Evolutionary conservation across 53 echinoderm and acorn worm genomes (phyloP), one percentile per base, ranked within the genome.

Genomic region (Hippasteria phrygiana): DNA sequence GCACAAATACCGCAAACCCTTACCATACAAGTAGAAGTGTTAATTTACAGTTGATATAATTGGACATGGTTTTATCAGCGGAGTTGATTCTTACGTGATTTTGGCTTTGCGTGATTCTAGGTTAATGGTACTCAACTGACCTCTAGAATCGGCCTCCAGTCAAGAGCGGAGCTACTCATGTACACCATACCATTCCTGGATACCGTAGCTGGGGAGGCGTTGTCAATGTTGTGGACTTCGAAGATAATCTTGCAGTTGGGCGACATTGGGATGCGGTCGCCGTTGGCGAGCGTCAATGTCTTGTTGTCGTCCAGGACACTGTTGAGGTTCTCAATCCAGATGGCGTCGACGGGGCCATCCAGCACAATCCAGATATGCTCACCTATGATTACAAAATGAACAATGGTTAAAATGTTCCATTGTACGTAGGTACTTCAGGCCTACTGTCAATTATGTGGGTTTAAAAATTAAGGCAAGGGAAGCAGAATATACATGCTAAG

Each of bases 141-240:
- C 93, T 95, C 94, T 40, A 93, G 85, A 24, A 99, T 99, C 4
- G 99, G 99, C 90, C 93, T 89, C 99, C 99, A 99, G 55, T 98
- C 96, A 75, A 99, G 75, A 12, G 92, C 99, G 29, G 99, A 99
- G 69, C 94, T 94, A 55, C 99, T 99, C 99, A 96, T 99, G 81
- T 93, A 96, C 50, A 99, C 99, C 99, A 99, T 99, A 33, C 99
- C 99, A 93, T 99, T 99, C 80, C 99, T 89, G 16, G 99, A 99
- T 12, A 99, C 99, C 17, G 99, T 99, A 27, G 99, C 99, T 34
- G 99, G 99, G 13, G 96, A 99, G n/a, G 99, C 99, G 77, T 99
- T 99, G 91, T 99, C 99, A 73, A 99, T 99, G 92, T 99, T 99
- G 86, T 99, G 99, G 33, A 99, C 99, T 54, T 99, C 99, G 94